A percentile compares a stretch with the other conserved stretches of the same genome.
Evolutionary conservation across 2,888 invertebrate species (phyloP).

Genomic region (Prenolepis imparis): DNA sequence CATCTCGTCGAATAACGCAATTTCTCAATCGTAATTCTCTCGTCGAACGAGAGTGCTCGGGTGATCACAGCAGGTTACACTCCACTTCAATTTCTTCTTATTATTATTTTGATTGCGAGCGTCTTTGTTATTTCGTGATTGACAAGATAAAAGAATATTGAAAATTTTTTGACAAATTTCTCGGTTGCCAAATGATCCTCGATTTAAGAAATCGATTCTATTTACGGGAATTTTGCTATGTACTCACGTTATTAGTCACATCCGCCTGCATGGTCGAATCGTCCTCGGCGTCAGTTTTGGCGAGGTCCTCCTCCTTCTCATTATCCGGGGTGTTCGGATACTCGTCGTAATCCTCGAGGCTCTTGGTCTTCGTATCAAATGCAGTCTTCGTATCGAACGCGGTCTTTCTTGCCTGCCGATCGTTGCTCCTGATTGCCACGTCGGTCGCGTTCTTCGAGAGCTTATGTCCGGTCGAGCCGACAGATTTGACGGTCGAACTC

Average conservation of each 20-base stretch:
- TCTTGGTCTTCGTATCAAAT: conserved; percentile 75
- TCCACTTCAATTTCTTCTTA: background rate
- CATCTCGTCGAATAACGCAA: background rate
- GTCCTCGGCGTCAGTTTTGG: conserved; percentile 73
- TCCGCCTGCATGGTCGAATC: conserved; percentile 80
- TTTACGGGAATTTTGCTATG: background rate
- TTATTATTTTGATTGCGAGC: background rate
- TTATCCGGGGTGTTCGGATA: conserved; percentile 77
- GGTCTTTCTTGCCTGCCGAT: conserved; percentile 56
- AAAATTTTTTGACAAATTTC: background rate
- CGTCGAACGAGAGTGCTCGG: background rate
- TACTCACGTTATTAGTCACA: conserved; percentile 81
- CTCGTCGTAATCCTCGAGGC: conserved; percentile 82
- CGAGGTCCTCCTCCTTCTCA: conserved; percentile 79
- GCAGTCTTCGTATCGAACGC: conserved; percentile 62
- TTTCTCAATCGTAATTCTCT: conserved; percentile 19
- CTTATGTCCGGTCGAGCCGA: conserved; percentile 57
- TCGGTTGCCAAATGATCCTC: background rate
- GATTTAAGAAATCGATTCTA: background rate
- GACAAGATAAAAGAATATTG: background rate
- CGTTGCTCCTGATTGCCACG: conserved; percentile 44
- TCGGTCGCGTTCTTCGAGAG: conserved; percentile 40
- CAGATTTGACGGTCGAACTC: conserved; percentile 40
- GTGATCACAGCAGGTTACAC: background rate
- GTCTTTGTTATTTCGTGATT: background rate